Percentiles rank a stretch among this genome's conserved stretches.
phyloP scores from a whole-genome alignment of 2,888 invertebrate genomes.

The Drosophila subquinaria region DNA sequence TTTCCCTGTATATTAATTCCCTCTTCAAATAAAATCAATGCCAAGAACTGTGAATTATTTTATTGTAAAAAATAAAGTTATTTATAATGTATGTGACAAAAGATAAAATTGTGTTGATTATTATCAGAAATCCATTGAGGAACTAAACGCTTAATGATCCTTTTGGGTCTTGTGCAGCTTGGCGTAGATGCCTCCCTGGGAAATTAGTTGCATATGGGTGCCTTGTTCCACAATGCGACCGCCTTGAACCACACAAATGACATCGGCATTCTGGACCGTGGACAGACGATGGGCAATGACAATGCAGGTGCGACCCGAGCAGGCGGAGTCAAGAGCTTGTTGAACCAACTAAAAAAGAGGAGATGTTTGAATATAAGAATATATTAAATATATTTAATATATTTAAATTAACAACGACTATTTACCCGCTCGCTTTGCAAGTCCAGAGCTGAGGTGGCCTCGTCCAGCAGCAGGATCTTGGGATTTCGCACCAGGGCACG shows the following conservation, averaged over 20 bases:
- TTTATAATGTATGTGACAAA: conserved; percentile 9
- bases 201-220: conserved; percentile 90
- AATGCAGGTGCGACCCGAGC: conserved; percentile 92
- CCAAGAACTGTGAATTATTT: conserved; percentile 19
- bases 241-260: conserved; percentile 92
- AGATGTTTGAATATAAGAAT: not conserved
- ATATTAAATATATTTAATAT: not conserved
- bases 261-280: conserved; percentile 93
- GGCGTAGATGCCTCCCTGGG: conserved; percentile 89
- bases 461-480: conserved; percentile 90
- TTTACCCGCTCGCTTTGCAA: conserved; percentile 88
- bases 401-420: no score
- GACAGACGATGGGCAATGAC: conserved; percentile 95
- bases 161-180: conserved; percentile 89
- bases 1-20: not conserved
- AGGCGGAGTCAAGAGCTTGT: conserved; percentile 93
- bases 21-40: not conserved
- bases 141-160: conserved; percentile 40
- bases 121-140: not conserved
- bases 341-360: conserved; percentile 88
- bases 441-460: conserved; percentile 93
- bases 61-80: conserved; percentile 30
- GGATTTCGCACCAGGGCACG: conserved; percentile 92
- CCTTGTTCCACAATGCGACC: conserved; percentile 92
- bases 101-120: conserved; percentile 3